These are phyloP conservation scores for Drosophila mayri DNA, from an alignment of 1,140 invertebrate species.

Conservation along the genomic window DNA sequence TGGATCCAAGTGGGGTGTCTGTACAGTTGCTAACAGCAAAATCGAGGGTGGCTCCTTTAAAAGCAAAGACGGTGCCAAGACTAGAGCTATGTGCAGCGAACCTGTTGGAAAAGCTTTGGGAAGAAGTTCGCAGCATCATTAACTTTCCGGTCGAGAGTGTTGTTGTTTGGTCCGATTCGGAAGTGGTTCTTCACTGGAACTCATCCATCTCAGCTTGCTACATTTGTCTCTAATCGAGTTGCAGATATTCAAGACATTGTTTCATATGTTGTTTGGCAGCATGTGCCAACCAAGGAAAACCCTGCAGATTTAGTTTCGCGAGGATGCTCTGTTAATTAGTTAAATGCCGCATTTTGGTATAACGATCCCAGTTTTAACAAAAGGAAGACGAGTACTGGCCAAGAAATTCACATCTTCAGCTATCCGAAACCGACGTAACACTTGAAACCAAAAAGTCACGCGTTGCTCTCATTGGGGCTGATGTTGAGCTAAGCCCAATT, in stretches of 20 bases:
- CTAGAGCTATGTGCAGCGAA: slow-evolving; percentile 80
- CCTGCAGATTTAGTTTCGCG: background rate
- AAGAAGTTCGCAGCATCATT: slow-evolving; percentile 1
- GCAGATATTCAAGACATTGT: background rate
- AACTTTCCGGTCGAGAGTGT: slow-evolving; percentile 80
- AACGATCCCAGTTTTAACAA: background rate
- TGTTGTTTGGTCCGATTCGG: slow-evolving; percentile 6
- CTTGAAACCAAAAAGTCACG: background rate
- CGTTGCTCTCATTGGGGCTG: background rate
- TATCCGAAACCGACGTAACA: too few relatives aligned
- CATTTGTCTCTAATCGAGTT: slow-evolving; percentile 12
- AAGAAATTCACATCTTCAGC: background rate
- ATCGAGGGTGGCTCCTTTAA: slow-evolving; percentile 61
- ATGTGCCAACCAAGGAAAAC: background rate
- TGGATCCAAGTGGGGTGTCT: background rate
- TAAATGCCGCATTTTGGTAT: background rate
- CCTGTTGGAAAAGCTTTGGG: slow-evolving; percentile 11
- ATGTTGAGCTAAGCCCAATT: background rate
- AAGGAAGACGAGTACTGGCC: background rate
- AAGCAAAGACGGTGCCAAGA: slow-evolving; percentile 84
- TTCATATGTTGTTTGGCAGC: too few relatives aligned
- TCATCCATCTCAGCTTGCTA: background rate
- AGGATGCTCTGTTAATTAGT: background rate
- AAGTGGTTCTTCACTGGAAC: slow-evolving; percentile 9
- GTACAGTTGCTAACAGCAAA: slow-evolving; percentile 13